Conservation (phyloP, 1,140 invertebrate genomes). For the Pararge aegeria region DNA sequence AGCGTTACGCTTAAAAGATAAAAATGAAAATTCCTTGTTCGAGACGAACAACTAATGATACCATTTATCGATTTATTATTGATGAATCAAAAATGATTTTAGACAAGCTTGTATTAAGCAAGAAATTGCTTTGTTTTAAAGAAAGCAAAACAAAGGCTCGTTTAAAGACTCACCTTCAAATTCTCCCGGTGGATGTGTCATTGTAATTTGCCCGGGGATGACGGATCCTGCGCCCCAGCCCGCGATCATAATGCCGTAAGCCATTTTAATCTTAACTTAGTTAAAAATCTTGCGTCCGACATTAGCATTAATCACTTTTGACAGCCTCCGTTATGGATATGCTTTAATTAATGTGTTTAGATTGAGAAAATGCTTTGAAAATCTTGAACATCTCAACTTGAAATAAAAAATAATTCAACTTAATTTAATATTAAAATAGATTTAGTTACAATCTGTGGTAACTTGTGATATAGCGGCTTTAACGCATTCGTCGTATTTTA, state of each 20-base stretch:
- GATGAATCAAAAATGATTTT: no score
- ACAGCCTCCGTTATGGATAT: conserved; percentile 69
- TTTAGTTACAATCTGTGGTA: no score
- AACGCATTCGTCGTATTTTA: no score
- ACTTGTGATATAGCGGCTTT: no score
- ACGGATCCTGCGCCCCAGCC: conserved; percentile 63
- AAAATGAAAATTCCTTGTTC: no score
- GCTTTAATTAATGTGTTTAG: conserved; percentile 47
- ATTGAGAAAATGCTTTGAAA: conserved; percentile 10
- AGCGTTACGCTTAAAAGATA: no score
- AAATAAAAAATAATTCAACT: no score
- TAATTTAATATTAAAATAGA: no score
- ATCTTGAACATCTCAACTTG: neutral
- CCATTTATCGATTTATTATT: no score
- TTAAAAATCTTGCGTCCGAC: conserved; percentile 76
- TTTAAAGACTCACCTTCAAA: conserved; percentile 36
- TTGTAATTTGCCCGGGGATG: conserved; percentile 73
- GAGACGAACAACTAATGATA: no score
- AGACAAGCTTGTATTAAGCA: no score
- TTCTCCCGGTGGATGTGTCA: conserved; percentile 69
- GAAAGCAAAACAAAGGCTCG: neutral
- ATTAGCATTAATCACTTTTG: conserved; percentile 76
- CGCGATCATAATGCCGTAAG: conserved; percentile 70
- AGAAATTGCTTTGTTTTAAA: no score
- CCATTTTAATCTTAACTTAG: conserved; percentile 78